phyloP scores from a whole-genome alignment of 2,113 vertebrate species.

The Dasyornis broadbenti region DNA sequence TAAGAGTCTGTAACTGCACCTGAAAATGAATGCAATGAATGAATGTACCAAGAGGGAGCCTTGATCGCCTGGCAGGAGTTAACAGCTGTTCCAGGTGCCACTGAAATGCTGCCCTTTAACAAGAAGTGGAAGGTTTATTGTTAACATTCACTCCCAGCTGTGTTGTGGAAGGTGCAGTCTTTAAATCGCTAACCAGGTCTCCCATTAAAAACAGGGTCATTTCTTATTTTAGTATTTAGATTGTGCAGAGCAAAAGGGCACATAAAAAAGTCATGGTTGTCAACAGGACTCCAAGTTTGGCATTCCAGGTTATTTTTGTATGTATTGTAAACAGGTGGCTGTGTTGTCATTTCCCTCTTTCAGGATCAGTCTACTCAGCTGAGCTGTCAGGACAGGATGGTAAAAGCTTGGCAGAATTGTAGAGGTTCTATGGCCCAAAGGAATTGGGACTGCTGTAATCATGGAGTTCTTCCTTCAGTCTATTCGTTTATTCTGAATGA shows the following conservation, averaged over 20 bases:
- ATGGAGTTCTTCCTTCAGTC: background rate
- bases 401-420: background rate
- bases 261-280: background rate
- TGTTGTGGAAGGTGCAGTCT: background rate
- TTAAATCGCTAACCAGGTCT: background rate
- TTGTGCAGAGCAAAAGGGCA: background rate
- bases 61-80: background rate
- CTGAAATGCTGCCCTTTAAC: background rate
- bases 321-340: background rate
- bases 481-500: background rate
- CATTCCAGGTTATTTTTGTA: slow-evolving; percentile 2
- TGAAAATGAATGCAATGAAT: background rate
- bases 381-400: background rate
- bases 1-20: background rate
- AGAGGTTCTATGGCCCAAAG: background rate
- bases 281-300: background rate
- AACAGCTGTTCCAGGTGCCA: background rate
- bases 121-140: background rate
- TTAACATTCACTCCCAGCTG: background rate
- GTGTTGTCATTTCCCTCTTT: background rate
- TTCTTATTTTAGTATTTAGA: background rate
- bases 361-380: background rate
- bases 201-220: background rate
- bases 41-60: background rate
- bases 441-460: background rate